These are phyloP conservation scores for Volucella inanis DNA, from an alignment of 2,888 invertebrate genomes.

Conservation along the genomic window DNA sequence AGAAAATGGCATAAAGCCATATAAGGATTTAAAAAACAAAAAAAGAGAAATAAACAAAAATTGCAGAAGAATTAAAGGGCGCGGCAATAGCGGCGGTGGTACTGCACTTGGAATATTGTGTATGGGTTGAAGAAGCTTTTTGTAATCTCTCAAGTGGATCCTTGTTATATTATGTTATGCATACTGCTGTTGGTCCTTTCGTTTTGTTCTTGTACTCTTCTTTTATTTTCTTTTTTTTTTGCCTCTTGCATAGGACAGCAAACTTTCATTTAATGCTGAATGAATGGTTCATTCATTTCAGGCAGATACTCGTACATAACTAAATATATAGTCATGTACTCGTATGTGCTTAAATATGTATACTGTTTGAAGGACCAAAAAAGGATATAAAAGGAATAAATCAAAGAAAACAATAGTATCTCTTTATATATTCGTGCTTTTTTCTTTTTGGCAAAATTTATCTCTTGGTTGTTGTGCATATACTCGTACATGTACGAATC, in stretches of 20 bases:
- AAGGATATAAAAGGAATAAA: constrained; percentile 9
- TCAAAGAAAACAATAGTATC: constrained; percentile 54
- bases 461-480: constrained; percentile 28
- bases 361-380: constrained; percentile 48
- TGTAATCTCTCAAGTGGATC: constrained; percentile 60
- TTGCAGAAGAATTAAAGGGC: constrained; percentile 51
- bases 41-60: constrained; percentile 15
- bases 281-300: constrained; percentile 47
- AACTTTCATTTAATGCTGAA: constrained; percentile 61
- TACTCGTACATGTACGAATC: neutral
- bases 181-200: constrained; percentile 23
- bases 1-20: constrained; percentile 50
- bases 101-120: constrained; percentile 53
- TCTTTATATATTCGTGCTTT: constrained; percentile 37
- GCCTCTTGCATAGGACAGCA: constrained; percentile 44
- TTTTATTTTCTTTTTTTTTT: constrained; percentile 7
- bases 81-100: constrained; percentile 30
- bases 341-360: constrained; percentile 21
- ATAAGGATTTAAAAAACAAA: neutral
- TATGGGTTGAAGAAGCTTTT: constrained; percentile 58
- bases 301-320: no score
- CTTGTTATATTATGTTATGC: constrained; percentile 28
- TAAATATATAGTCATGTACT: constrained; percentile 1
- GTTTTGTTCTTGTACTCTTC: constrained; percentile 26
- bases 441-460: constrained; percentile 10